These are phyloP conservation scores for Xerus rutilus DNA, from an alignment of 2,797 vertebrate species.

Conservation along the genomic window DNA sequence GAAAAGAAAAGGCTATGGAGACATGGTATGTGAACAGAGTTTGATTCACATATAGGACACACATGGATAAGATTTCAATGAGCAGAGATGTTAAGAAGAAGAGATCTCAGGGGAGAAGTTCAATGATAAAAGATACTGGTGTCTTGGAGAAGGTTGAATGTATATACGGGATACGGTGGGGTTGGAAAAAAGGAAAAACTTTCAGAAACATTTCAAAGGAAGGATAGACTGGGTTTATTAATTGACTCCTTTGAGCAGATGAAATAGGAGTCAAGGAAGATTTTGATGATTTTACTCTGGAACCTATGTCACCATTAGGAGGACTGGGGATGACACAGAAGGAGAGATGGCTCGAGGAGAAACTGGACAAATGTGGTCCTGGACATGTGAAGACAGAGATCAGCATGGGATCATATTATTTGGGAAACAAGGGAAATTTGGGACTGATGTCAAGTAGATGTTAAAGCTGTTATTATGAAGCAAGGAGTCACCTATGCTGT, in stretches of 20 bases:
- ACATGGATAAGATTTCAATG: not conserved
- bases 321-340: not conserved
- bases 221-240: not conserved
- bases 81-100: not conserved
- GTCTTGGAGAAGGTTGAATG: not conserved
- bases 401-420: not conserved
- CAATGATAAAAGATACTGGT: not conserved
- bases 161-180: accelerated
- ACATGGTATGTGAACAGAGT: not conserved
- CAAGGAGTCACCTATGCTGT: not conserved
- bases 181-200: not conserved
- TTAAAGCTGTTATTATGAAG: not conserved
- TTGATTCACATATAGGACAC: not conserved
- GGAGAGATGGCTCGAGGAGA: not conserved
- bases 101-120: not conserved
- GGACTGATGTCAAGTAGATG: not conserved
- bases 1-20: not conserved
- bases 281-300: not conserved
- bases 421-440: not conserved
- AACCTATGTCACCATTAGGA: not conserved
- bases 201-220: not conserved
- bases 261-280: not conserved
- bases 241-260: not conserved
- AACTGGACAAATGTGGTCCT: not conserved
- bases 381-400: not conserved